These are phyloP conservation scores for Nematolebias whitei DNA, from an alignment of 2,113 vertebrate species.

Conservation along the genomic window DNA sequence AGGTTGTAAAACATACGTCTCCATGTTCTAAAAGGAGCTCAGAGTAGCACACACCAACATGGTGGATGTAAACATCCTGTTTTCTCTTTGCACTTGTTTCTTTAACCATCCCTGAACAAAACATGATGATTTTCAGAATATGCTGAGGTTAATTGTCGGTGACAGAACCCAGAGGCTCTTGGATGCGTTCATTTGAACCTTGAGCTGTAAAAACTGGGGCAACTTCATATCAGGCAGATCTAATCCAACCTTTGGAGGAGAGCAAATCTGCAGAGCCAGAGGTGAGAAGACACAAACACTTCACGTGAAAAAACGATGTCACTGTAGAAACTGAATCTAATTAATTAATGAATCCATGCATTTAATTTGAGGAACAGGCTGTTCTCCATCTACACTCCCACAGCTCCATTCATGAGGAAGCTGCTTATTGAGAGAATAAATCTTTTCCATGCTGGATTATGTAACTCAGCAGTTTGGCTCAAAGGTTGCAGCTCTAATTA, in stretches of 20 bases:
- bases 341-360: too few species aligned
- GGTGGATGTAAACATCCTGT: too few species aligned
- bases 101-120: constrained; percentile 35
- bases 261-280: constrained; percentile 9
- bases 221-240: constrained; percentile 61
- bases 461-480: constrained; percentile 27
- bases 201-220: constrained; percentile 65
- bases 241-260: constrained; percentile 66
- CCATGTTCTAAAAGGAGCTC: too few species aligned
- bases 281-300: constrained; percentile 3
- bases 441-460: constrained; percentile 45
- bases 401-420: not conserved
- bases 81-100: too few species aligned
- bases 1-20: too few species aligned
- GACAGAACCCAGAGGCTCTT: constrained; percentile 62
- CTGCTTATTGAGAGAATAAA: not conserved
- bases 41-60: too few species aligned
- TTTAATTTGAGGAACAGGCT: constrained; percentile 2
- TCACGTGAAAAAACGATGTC: too few species aligned
- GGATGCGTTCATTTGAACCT: constrained; percentile 43
- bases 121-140: constrained; percentile 41
- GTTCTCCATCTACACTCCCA: not conserved
- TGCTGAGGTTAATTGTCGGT: constrained; percentile 46
- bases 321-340: too few species aligned
- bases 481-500: too few species aligned